A percentile compares a stretch with the other conserved stretches of the same genome.
These are phyloP conservation scores for Formica exsecta DNA, from an alignment of 1,140 invertebrate genomes.

Conservation along the genomic window DNA sequence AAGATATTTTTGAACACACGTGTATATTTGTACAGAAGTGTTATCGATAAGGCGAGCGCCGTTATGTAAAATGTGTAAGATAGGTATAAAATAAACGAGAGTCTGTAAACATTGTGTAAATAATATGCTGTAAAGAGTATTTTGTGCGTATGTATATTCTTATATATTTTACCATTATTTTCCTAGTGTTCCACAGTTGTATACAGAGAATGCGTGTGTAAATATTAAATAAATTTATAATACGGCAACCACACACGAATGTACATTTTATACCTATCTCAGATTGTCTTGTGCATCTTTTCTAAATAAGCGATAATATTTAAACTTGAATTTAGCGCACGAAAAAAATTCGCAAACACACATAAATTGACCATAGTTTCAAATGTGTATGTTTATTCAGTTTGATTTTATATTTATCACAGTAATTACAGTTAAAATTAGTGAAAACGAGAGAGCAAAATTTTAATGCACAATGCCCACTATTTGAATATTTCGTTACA, in stretches of 20 bases:
- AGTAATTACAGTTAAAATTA: slow-evolving; percentile 44
- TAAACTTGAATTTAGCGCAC: background rate
- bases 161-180: slow-evolving; percentile 70
- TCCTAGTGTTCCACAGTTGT: slow-evolving; percentile 67
- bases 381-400: background rate
- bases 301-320: background rate
- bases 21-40: slow-evolving; percentile 86
- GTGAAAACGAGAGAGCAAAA: slow-evolving; percentile 6
- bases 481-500: slow-evolving; percentile 16
- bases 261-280: slow-evolving; percentile 11
- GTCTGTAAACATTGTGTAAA: slow-evolving; percentile 86
- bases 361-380: background rate
- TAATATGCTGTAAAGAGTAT: slow-evolving; percentile 83
- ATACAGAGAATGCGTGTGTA: slow-evolving; percentile 72
- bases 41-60: slow-evolving; percentile 51
- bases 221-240: slow-evolving; percentile 76
- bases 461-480: slow-evolving; percentile 8
- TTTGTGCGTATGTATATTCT: slow-evolving; percentile 82
- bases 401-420: slow-evolving; percentile 51
- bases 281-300: background rate
- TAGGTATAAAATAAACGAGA: slow-evolving; percentile 76
- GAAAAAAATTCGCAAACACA: background rate
- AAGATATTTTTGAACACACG: slow-evolving; percentile 67
- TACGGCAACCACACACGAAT: slow-evolving; percentile 55
- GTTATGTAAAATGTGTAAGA: slow-evolving; percentile 84